Conservation (phyloP, 64 coral and sea anemone genomes). For the Acropora tenuis region DNA sequence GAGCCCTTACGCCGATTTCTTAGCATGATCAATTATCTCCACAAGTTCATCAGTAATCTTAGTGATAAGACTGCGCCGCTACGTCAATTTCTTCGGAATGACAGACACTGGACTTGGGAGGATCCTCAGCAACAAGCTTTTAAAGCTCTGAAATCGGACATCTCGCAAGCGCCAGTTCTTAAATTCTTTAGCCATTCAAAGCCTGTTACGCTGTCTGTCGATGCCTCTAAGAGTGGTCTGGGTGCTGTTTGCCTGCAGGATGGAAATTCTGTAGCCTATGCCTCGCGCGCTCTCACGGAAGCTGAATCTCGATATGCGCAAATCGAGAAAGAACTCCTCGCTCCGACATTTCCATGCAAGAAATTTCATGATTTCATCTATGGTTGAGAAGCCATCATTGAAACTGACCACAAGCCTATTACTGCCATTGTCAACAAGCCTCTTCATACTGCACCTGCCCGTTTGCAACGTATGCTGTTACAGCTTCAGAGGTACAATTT, state of each 20-base stretch:
- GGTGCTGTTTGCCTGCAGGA: conserved; percentile 38
- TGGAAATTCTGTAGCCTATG: not conserved
- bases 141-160: not conserved
- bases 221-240: conserved; percentile 15
- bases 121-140: conserved; percentile 32
- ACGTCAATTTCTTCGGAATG: not conserved
- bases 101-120: not conserved
- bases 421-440: conserved; percentile 6
- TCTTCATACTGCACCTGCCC: not conserved
- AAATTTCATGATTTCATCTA: conserved; percentile 5
- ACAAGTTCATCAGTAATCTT: conserved; percentile 53
- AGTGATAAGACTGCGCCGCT: not conserved
- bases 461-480: not conserved
- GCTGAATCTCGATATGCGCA: not conserved
- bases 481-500: conserved; percentile 4
- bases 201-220: conserved; percentile 22
- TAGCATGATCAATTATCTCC: conserved; percentile 52
- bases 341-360: not conserved
- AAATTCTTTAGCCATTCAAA: conserved; percentile 18
- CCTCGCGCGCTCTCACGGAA: not conserved
- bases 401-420: conserved; percentile 18
- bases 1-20: conserved; percentile 45
- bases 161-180: conserved; percentile 12
- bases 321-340: not conserved
- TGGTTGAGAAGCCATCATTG: conserved; percentile 7